These are phyloP conservation scores for Tauraco erythrolophus DNA, from an alignment of 2,113 vertebrate genomes.

Conservation along the genomic window DNA sequence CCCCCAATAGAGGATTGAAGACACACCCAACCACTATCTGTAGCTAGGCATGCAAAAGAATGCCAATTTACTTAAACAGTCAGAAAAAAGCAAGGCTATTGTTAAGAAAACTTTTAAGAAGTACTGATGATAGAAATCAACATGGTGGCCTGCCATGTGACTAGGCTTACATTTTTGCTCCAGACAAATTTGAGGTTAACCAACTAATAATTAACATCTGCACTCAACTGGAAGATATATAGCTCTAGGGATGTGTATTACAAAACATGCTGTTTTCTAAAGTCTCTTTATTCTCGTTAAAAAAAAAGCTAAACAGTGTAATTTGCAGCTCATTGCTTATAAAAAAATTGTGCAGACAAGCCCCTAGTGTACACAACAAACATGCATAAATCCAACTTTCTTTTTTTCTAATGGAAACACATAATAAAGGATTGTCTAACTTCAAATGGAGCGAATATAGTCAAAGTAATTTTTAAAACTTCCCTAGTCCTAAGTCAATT, in stretches of 20 bases:
- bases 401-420: not conserved
- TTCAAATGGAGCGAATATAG: not conserved
- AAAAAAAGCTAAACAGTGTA: not conserved
- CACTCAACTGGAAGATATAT: conserved; percentile 37
- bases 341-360: conserved; percentile 17
- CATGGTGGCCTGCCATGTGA: conserved; percentile 9
- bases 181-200: conserved; percentile 61
- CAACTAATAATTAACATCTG: conserved; percentile 65
- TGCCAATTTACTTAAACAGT: not conserved
- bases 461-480: not conserved
- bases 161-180: not conserved
- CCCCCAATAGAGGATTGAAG: not conserved
- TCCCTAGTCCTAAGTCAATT: not conserved
- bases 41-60: not conserved
- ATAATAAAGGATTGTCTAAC: not conserved
- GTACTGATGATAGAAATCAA: conserved; percentile 6
- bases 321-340: conserved; percentile 30
- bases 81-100: not conserved
- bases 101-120: not conserved
- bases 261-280: conserved; percentile 41
- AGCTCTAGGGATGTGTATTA: conserved; percentile 49
- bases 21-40: not conserved
- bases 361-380: not conserved
- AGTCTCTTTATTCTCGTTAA: conserved; percentile 1
- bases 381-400: not conserved